These are phyloP conservation scores for Poeciliopsis prolifica DNA, from an alignment of 2,113 vertebrate genomes.

Conservation along the genomic window DNA sequence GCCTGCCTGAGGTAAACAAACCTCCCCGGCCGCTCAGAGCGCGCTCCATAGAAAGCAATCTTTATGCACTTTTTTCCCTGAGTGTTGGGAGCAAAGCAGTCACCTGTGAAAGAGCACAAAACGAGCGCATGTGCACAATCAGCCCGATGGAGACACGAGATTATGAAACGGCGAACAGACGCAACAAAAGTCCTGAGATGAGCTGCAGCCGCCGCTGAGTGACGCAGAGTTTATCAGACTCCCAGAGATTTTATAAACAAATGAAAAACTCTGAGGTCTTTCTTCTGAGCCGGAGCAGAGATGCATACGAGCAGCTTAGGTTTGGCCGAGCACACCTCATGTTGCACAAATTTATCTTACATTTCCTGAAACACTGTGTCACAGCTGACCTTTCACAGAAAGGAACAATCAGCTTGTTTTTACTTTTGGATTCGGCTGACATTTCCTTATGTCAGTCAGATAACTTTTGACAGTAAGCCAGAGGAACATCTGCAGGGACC, in stretches of 20 bases:
- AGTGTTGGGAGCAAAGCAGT: conserved; percentile 22
- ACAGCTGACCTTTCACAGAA: conserved; percentile 64
- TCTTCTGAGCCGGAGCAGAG: not conserved
- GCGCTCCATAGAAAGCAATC: conserved; percentile 58
- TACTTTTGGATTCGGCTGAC: conserved; percentile 58
- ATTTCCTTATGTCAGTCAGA: conserved; percentile 68
- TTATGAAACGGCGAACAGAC: conserved; percentile 2
- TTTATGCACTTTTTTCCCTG: conserved; percentile 33
- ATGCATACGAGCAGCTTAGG: not conserved
- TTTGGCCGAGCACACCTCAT: conserved; percentile 21
- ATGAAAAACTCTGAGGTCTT: conserved; percentile 3
- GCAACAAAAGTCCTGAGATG: conserved; percentile 16
- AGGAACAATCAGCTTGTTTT: conserved; percentile 59
- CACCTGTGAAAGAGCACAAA: conserved; percentile 59
- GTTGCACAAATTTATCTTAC: conserved; percentile 53
- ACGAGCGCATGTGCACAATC: conserved; percentile 28
- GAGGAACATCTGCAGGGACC: conserved; percentile 50
- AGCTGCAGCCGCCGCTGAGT: conserved; percentile 15
- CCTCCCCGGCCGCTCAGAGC: conserved; percentile 10
- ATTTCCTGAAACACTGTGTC: conserved; percentile 40
- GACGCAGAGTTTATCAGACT: conserved; percentile 21
- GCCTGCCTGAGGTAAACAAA: not conserved
- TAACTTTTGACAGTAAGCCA: conserved; percentile 60
- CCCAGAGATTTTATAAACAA: conserved; percentile 20
- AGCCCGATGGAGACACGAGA: conserved; percentile 46